phyloP scores from a whole-genome alignment of 2,113 vertebrate genomes.

The Mormoops blainvillei region DNA sequence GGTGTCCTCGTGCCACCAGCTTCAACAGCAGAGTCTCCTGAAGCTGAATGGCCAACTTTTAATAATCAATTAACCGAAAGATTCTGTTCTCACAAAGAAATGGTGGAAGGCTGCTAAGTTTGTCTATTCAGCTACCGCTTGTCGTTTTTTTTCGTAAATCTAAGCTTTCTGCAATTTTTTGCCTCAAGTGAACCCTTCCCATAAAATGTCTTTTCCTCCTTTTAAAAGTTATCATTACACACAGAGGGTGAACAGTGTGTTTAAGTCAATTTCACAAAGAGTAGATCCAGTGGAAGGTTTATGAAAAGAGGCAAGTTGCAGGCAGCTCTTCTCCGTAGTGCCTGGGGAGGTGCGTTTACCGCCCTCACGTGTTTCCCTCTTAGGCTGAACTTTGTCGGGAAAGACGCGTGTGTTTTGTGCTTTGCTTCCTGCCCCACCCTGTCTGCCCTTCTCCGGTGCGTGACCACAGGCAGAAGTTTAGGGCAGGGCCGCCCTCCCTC shows the following conservation, averaged over 20 bases:
- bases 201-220: not conserved
- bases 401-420: not conserved
- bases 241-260: not conserved
- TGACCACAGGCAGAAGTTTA: constrained; percentile 86
- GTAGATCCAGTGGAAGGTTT: not conserved
- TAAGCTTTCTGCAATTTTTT: not conserved
- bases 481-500: constrained; percentile 79
- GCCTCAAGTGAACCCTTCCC: not conserved
- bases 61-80: not conserved
- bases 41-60: not conserved
- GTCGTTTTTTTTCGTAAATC: not conserved
- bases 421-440: not conserved
- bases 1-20: too few species aligned
- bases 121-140: not conserved
- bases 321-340: not conserved
- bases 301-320: not conserved
- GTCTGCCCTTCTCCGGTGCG: constrained; percentile 73
- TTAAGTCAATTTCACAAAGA: not conserved
- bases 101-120: not conserved
- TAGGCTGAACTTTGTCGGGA: not conserved
- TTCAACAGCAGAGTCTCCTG: not conserved
- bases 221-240: not conserved
- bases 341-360: too few species aligned
- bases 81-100: not conserved
- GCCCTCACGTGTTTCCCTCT: not conserved